Percentiles rank a stretch among this genome's conserved stretches.
Conservation (phyloP, 2,888 invertebrate species). For the Agrochola circellaris region DNA sequence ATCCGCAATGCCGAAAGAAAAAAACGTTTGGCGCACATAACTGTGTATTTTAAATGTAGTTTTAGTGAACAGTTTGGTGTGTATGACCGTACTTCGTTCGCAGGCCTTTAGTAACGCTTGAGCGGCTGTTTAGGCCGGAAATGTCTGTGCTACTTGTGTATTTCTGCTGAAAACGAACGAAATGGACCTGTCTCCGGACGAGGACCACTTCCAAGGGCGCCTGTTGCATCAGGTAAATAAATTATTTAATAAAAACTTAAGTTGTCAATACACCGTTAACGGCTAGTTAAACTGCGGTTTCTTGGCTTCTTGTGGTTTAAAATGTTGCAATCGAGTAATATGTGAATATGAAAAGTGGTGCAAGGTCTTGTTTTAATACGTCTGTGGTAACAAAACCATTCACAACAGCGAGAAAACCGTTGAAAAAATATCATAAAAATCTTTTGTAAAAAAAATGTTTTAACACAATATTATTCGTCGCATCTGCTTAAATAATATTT, state of each 20-base stretch:
- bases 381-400: neutral
- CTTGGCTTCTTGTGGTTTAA: slow-evolving; percentile 22
- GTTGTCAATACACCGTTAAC: neutral
- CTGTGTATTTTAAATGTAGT: slow-evolving; percentile 45
- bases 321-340: slow-evolving; percentile 37
- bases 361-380: slow-evolving; percentile 53
- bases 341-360: slow-evolving; percentile 54
- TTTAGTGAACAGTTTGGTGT: slow-evolving; percentile 42
- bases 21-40: slow-evolving; percentile 20
- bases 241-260: slow-evolving; percentile 30
- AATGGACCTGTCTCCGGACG: slow-evolving; percentile 94
- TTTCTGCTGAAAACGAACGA: slow-evolving; percentile 66
- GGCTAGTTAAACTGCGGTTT: neutral
- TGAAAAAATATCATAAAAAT: neutral
- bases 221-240: slow-evolving; percentile 93
- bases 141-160: slow-evolving; percentile 75
- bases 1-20: slow-evolving; percentile 45
- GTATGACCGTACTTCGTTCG: slow-evolving; percentile 46
- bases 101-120: slow-evolving; percentile 78
- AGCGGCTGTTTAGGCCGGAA: slow-evolving; percentile 79
- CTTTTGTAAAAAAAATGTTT: neutral
- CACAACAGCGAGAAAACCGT: neutral
- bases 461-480: neutral
- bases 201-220: slow-evolving; percentile 95
- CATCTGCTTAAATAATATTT: slow-evolving; percentile 1